Base-by-base conservation (phyloP, 2,797 vertebrate genomes). In the Pangasius larnaudii region DNA sequence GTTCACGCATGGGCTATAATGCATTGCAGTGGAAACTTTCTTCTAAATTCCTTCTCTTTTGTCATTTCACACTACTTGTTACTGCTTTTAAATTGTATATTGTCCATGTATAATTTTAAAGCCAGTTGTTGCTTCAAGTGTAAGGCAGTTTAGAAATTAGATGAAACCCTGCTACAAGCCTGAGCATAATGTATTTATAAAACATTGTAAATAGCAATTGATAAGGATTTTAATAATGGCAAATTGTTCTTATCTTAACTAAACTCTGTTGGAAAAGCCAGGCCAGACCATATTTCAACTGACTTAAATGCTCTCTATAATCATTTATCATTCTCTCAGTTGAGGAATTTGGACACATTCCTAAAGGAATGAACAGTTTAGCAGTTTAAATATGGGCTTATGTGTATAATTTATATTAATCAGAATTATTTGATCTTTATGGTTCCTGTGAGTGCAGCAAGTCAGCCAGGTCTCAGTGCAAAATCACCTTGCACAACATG, bases 1-100 rank as follows among this genome's bases (percentile, higher is more conserved):
- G 91, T 90, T 90, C 87, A 91, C 59, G 42, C 39, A 58, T 56
- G 63, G 89, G 88, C 77, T 89, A 87, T 83, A 85, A 56, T 74
- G 59, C 27, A 51, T 72, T 69, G 49, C 86, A 83, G 46, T 19
- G 53, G 49, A 61, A 56, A 58, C 69, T 16, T 71, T 89, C 56
- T 67, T 86, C 49, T 77, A 53, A 51, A 53, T 77, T 77, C n/a
- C 74, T 53, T 51, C n/a, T 85, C 63, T 46, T 86, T 65, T 42
- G 80, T 49, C 36, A 78, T 85, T 85, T 85, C 42, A 33, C 71
- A 75, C 67, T 72, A 59, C 27, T 24, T 36, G 53, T 27, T 33
- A 74, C 42, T 65, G 42, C 13, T 27, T 24, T 67, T 69, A 67
- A 86, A 36, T 61, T 30, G 13, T 53, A 53, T 79, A 58, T 80